Base-by-base conservation (phyloP, 1,140 invertebrate genomes). In the Sitophilus oryzae region DNA sequence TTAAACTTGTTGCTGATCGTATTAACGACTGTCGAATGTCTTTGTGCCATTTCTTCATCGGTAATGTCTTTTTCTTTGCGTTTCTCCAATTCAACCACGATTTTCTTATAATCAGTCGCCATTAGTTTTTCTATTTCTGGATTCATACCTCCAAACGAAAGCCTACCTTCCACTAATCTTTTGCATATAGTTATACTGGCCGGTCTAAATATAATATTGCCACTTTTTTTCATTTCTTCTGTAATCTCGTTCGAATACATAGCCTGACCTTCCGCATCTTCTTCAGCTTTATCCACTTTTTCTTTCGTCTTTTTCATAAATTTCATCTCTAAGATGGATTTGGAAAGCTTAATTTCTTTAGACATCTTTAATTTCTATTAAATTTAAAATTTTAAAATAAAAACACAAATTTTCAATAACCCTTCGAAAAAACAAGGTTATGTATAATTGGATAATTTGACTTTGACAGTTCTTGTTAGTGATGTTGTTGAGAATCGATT, bases 301-400 rank as follows among this genome's bases (percentile, higher is more conserved):
- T 89, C 83, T 73, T 89, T 93, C 25, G 86, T 90, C 66, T 82
- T 83, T 71, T 89, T 88, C 91, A 95, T 95, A 72, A 95, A 95
- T 79, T 86, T 86, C 85, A 88, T 88, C 53, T 86, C 81, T 56
- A 88, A 66, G 44, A 87, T 79, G 9, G 80, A 77, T 66, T 84
- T 86, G 0, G 85, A 86, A 23, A 88, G 67, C 36, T 75, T 53
- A 11, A 56, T 45, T 8, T 46, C 18, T 40, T 50, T 47, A 14
- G 11, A 2, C 3, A 46, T 36, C 2, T 44, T 51, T 51, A 36
- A 9, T 21, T 2, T 45, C 22, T 21, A 21, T 49, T n/a, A n/a
- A n/a, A n/a, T n/a, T n/a, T n/a, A n/a, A n/a, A n/a, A n/a, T n/a
- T n/a, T n/a, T n/a, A n/a, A n/a, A n/a, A n/a, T n/a, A n/a, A n/a